A percentile compares a stretch with the other conserved stretches of the same genome.
Conservation (phyloP, 1,140 invertebrate species). For the Vanessa atalanta region DNA sequence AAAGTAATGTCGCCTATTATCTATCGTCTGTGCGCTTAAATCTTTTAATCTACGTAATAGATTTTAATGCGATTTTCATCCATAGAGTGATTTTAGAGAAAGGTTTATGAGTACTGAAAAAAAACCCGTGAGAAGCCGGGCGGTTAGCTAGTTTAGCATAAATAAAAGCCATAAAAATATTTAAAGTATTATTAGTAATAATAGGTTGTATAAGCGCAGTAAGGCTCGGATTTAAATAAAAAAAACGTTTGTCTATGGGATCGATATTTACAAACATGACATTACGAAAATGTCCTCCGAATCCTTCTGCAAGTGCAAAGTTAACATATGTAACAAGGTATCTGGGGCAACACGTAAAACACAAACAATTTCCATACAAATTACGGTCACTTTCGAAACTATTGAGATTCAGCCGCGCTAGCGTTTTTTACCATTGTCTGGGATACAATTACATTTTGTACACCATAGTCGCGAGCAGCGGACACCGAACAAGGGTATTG, state of each 20-base stretch:
- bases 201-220: too few species aligned
- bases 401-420: conserved; percentile 59
- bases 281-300: conserved; percentile 13
- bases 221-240: not conserved
- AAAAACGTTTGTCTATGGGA: not conserved
- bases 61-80: too few species aligned
- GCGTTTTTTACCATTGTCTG: conserved; percentile 68
- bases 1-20: too few species aligned
- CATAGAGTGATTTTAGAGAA: too few species aligned
- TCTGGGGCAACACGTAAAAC: conserved; percentile 58
- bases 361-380: conserved; percentile 72
- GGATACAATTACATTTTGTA: conserved; percentile 44
- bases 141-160: too few species aligned
- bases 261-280: conserved; percentile 20
- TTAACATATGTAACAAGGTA: conserved; percentile 62
- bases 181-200: too few species aligned
- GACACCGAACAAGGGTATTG: conserved; percentile 16
- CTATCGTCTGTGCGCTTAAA: too few species aligned
- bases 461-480: conserved; percentile 28
- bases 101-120: too few species aligned
- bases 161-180: too few species aligned
- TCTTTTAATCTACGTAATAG: too few species aligned
- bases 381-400: conserved; percentile 73
- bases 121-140: too few species aligned
- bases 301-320: conserved; percentile 42